Evolutionary conservation across 1,140 invertebrate species (phyloP).

Genomic region (Hylyphantes graminicola): DNA sequence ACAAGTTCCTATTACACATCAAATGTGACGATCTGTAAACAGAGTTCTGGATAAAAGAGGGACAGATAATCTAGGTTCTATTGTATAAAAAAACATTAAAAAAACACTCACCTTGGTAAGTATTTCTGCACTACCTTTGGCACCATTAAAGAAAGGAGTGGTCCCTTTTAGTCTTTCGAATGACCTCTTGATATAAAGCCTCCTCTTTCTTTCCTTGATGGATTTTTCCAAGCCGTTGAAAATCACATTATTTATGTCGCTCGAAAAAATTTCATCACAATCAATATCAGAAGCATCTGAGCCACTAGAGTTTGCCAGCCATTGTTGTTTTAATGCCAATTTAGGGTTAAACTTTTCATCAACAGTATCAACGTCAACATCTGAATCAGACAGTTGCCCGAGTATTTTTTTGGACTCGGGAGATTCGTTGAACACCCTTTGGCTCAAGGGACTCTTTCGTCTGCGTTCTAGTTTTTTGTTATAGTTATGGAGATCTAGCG

Average conservation of each 20-base stretch:
- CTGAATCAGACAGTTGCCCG: neutral
- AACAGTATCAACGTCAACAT: slow-evolving; percentile 36
- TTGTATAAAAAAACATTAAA: neutral
- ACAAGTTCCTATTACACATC: too few relatives aligned
- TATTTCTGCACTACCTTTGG: slow-evolving; percentile 4
- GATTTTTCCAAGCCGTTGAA: neutral
- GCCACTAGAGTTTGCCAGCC: neutral
- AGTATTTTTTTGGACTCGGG: neutral
- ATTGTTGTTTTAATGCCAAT: neutral
- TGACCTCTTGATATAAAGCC: neutral
- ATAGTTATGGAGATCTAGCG: neutral
- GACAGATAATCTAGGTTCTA: neutral
- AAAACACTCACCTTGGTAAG: slow-evolving; percentile 17
- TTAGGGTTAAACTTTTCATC: slow-evolving; percentile 22
- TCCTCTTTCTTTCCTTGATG: slow-evolving; percentile 12
- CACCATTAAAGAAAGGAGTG: neutral
- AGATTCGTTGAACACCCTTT: neutral
- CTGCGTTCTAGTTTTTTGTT: neutral
- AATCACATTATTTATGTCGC: neutral
- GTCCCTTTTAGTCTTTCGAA: slow-evolving; percentile 18
- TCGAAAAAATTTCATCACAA: neutral
- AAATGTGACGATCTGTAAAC: neutral
- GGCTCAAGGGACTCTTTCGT: slow-evolving; percentile 25
- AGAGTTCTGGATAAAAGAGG: neutral
- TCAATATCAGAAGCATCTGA: slow-evolving; percentile 26